Percentiles rank a stretch among this genome's conserved stretches.
phyloP scores from a whole-genome alignment of 1,140 invertebrate species.

The Saxidomus purpurata region DNA sequence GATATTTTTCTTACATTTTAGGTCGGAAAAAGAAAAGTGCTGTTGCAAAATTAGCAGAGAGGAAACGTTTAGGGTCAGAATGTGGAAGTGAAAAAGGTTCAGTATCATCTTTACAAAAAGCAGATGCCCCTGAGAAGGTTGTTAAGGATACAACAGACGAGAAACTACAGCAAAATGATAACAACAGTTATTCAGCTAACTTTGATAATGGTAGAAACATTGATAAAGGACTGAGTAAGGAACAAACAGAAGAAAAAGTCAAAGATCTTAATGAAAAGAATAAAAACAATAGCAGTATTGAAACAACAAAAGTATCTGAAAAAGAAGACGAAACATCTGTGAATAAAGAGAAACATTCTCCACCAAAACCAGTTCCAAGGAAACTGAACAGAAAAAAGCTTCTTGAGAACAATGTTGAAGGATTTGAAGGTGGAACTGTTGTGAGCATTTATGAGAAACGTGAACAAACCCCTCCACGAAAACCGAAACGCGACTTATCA shows the following conservation, averaged over 20 bases:
- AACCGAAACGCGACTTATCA: neutral
- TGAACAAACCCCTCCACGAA: neutral
- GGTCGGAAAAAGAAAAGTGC: conserved; percentile 80
- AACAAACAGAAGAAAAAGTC: conserved; percentile 79
- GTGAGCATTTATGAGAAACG: conserved; percentile 60
- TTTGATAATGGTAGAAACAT: conserved; percentile 83
- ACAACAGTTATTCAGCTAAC: neutral
- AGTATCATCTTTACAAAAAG: conserved; percentile 66
- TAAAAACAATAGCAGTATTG: conserved; percentile 88
- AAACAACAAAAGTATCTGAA: conserved; percentile 89
- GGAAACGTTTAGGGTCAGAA: conserved; percentile 74
- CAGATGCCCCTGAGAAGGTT: neutral
- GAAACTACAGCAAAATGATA: conserved; percentile 8
- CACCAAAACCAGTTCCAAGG: conserved; percentile 69
- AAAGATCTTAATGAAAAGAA: conserved; percentile 86
- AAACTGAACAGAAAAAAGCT: conserved; percentile 21
- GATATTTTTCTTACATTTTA: conserved; percentile 15
- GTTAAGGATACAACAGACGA: conserved; percentile 68
- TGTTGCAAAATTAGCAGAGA: conserved; percentile 78
- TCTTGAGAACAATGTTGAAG: conserved; percentile 18
- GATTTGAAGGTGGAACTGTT: conserved; percentile 46
- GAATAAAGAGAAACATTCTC: conserved; percentile 1
- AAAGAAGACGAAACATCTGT: neutral
- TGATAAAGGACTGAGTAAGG: conserved; percentile 86
- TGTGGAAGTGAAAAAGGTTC: conserved; percentile 80